These are phyloP conservation scores for Cosmorhoe ocellata DNA, from an alignment of 2,888 invertebrate genomes.

Conservation along the genomic window DNA sequence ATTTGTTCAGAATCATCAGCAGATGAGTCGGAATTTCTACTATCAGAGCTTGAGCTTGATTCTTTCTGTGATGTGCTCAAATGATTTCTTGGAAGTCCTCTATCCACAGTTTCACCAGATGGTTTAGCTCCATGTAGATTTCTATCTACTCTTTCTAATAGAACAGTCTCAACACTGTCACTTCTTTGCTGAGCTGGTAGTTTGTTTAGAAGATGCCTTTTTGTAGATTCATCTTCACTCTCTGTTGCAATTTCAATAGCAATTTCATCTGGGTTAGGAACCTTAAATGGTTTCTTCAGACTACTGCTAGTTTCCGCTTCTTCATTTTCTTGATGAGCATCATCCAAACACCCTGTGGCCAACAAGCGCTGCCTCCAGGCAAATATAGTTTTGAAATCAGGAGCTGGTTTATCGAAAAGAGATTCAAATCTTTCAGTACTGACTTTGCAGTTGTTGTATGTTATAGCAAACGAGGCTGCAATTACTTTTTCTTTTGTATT, in stretches of 20 bases:
- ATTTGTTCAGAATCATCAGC: constrained; percentile 58
- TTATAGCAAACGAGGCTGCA: constrained; percentile 72
- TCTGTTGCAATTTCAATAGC: constrained; percentile 46
- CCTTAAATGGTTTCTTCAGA: constrained; percentile 37
- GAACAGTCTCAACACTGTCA: constrained; percentile 64
- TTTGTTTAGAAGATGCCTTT: constrained; percentile 35
- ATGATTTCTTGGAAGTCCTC: constrained; percentile 47
- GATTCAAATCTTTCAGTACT: constrained; percentile 68
- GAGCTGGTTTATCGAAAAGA: constrained; percentile 70
- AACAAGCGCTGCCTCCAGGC: constrained; percentile 69
- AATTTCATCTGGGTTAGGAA: constrained; percentile 73
- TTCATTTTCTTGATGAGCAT: constrained; percentile 48
- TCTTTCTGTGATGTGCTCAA: constrained; percentile 1
- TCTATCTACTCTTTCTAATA: constrained; percentile 48
- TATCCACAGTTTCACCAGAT: constrained; percentile 43
- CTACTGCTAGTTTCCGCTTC: constrained; percentile 8
- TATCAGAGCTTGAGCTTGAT: constrained; percentile 57
- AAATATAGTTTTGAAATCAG: constrained; percentile 77
- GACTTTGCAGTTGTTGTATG: constrained; percentile 72
- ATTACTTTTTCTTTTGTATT: constrained; percentile 67
- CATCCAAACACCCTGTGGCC: constrained; percentile 68
- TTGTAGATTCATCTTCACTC: constrained; percentile 54
- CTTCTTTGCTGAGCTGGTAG: constrained; percentile 45
- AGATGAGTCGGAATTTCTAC: constrained; percentile 61
- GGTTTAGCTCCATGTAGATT: constrained; percentile 43